Evolutionary conservation across 2,113 vertebrate genomes (phyloP), one percentile per base, ranked within the genome.

Genomic region (Melozone crissalis): DNA sequence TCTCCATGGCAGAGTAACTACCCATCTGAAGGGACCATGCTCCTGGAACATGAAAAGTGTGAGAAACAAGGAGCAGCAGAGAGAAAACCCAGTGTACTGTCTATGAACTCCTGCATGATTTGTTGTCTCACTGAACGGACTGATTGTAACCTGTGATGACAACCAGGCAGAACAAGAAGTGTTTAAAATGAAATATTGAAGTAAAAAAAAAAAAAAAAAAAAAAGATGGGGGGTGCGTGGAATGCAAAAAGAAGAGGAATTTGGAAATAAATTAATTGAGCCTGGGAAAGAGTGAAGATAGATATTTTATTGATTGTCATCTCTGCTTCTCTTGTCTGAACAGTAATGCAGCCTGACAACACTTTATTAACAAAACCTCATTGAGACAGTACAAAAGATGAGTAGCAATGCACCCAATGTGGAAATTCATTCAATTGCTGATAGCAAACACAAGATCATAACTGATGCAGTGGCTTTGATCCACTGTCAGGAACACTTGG

Each of bases 161-260:
- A 69, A 76, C 3, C 67, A 68, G 16, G 23, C 4, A 65, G 24
- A 46, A 47, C 5, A 57, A 80, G 6, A 87, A 57, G 10, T 33
- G 1, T 44, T 20, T 74, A 21, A 82, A 71, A 39, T 20, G 1
- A 88, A 88, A 59, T 33, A 39, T 0, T 39, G 44, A 80, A 66
- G 3, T 11, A 5, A 20, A 43, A 22, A 10, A 23, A 41, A 57
- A 22, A 73, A 28, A 27, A 11, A 14, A 69, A 39, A 22, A 18
- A 54, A 30, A 28, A 52, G 5, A 17, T 52, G 18, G 17, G 3
- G 6, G 1, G 2, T 44, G 2, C 2, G 4, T 22, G 43, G 8
- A 33, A 71, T 41, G 39, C 19, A 57, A 57, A 12, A 55, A 33
- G 8, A 19, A 33, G 12, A 67, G 4, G 10, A 74, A 74, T 35